Conservation (phyloP, 1,140 invertebrate genomes). For the Grapholita molesta region DNA sequence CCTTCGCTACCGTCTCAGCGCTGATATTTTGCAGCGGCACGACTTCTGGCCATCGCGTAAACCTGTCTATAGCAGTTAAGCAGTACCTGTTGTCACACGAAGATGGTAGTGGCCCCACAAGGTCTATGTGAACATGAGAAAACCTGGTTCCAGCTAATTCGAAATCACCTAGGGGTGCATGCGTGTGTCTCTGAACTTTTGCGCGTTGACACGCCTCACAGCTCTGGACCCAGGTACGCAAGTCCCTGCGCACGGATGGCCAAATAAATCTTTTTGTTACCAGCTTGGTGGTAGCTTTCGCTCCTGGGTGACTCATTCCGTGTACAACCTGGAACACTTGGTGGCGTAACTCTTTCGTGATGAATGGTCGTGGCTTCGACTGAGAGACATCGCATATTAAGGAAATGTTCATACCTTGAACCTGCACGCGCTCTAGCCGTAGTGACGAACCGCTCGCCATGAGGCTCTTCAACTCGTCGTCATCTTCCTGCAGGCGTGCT, state of each 20-base stretch:
- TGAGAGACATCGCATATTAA: not conserved
- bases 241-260: too few species aligned
- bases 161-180: not conserved
- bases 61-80: conserved; percentile 25
- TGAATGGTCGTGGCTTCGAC: not conserved
- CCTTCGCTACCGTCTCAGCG: conserved; percentile 32
- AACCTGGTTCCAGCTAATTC: too few species aligned
- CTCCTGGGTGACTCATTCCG: too few species aligned
- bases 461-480: not conserved
- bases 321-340: too few species aligned
- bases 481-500: not conserved
- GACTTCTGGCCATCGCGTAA: conserved; percentile 34
- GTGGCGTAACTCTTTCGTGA: not conserved
- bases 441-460: not conserved
- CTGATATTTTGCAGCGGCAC: conserved; percentile 49
- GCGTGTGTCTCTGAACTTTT: not conserved
- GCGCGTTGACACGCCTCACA: too few species aligned
- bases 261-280: too few species aligned
- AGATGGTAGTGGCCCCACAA: too few species aligned
- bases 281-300: too few species aligned
- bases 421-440: not conserved
- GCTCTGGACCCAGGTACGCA: too few species aligned
- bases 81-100: too few species aligned
- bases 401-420: not conserved
- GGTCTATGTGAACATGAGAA: too few species aligned